phyloP scores from a whole-genome alignment of 2,888 invertebrate genomes.

The Tortricodes alternella region DNA sequence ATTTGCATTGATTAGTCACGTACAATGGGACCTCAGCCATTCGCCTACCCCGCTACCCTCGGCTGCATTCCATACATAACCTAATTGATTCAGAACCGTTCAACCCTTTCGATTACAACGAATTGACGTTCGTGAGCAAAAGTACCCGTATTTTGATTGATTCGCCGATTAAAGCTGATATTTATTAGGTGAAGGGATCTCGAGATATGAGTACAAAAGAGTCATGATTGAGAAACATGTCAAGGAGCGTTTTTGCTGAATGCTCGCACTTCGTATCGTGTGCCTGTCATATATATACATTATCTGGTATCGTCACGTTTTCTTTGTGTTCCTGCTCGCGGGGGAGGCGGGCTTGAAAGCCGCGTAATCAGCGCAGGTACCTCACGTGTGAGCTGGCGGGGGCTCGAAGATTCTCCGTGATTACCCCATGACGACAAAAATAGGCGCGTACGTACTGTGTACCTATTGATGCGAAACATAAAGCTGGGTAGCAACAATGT shows the following conservation, averaged over 20 bases:
- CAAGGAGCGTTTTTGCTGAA: neutral
- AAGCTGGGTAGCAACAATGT: no score
- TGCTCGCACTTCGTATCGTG: no score
- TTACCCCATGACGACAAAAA: conserved; percentile 6
- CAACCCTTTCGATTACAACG: conserved; percentile 24
- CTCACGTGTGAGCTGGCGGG: neutral
- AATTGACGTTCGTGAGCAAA: conserved; percentile 19
- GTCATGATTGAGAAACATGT: neutral
- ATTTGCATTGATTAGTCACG: conserved; percentile 49
- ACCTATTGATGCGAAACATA: neutral
- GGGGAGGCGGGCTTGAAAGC: conserved; percentile 8
- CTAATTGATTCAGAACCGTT: conserved; percentile 10
- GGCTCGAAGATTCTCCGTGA: conserved; percentile 13
- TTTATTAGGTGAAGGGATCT: conserved; percentile 9
- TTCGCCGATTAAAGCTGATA: conserved; percentile 2
- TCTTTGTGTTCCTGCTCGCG: conserved; percentile 12
- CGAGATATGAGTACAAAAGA: neutral
- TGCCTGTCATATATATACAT: no score
- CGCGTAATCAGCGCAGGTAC: conserved; percentile 23
- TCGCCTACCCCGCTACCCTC: conserved; percentile 26
- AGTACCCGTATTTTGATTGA: conserved; percentile 25
- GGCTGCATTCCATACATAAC: conserved; percentile 13
- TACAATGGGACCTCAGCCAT: conserved; percentile 35
- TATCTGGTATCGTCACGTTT: conserved; percentile 9
- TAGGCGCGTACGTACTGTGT: neutral